These are phyloP conservation scores for Bhutanitis thaidina DNA, from an alignment of 2,888 invertebrate species.

Conservation along the genomic window DNA sequence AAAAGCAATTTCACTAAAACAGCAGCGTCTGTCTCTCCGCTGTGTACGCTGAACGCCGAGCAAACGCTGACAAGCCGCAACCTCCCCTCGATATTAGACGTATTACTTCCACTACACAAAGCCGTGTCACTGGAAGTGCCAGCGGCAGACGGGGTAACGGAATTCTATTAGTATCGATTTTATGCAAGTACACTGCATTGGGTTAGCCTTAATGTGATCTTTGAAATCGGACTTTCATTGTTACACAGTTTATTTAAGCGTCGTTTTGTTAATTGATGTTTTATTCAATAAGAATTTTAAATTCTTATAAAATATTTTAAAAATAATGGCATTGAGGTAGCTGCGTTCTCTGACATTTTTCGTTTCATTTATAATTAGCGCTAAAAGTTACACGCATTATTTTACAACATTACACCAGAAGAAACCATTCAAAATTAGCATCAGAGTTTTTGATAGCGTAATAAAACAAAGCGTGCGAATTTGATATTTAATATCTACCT, in stretches of 20 bases:
- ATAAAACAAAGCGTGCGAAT: no score
- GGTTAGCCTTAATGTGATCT: conserved; percentile 6
- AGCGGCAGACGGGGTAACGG: conserved; percentile 12
- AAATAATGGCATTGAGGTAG: no score
- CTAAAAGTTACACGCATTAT: no score
- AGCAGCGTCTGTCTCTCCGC: conserved; percentile 28
- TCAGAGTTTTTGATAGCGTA: no score
- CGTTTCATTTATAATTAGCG: no score
- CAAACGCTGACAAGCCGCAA: conserved; percentile 38
- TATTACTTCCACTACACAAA: conserved; percentile 42
- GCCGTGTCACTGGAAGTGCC: conserved; percentile 26
- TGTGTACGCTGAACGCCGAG: conserved; percentile 38
- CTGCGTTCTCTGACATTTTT: no score
- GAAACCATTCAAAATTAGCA: no score
- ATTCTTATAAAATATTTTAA: no score
- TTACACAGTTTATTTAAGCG: not conserved
- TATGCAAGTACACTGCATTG: conserved; percentile 17
- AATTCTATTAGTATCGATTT: conserved; percentile 20
- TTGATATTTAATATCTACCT: no score
- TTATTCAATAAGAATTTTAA: no score
- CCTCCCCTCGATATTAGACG: conserved; percentile 41
- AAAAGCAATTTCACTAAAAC: conserved; percentile 61
- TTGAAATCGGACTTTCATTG: not conserved
- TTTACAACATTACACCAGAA: no score
- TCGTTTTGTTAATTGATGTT: no score